Conservation (phyloP, 2,888 invertebrate genomes). For the Chorisops tibialis region DNA sequence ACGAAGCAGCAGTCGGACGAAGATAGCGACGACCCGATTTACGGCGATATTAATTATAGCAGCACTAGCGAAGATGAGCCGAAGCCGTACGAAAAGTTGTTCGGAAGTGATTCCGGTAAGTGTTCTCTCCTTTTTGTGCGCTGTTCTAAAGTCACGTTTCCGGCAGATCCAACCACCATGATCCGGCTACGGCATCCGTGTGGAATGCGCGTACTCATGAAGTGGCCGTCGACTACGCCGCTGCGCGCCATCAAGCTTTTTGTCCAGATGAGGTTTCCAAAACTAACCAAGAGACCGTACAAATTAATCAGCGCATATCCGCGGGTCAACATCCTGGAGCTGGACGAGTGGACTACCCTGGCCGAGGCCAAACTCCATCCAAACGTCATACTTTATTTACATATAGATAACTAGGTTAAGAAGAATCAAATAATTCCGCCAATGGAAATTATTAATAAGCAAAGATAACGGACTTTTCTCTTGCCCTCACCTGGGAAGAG, state of each 20-base stretch:
- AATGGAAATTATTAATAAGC: no score
- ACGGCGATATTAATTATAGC: neutral
- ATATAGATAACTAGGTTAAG: slow-evolving; percentile 47
- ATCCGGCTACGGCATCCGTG: slow-evolving; percentile 32
- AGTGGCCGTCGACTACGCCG: slow-evolving; percentile 50
- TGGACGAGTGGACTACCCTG: slow-evolving; percentile 44
- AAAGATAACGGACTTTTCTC: no score
- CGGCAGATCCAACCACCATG: slow-evolving; percentile 31
- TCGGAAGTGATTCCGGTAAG: slow-evolving; percentile 28
- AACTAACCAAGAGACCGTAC: slow-evolving; percentile 44
- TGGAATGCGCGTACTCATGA: slow-evolving; percentile 45
- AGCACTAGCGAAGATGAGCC: slow-evolving; percentile 33
- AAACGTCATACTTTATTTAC: slow-evolving; percentile 49
- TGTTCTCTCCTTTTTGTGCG: neutral
- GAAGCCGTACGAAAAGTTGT: slow-evolving; percentile 6
- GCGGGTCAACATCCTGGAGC: slow-evolving; percentile 44
- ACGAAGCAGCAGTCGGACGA: neutral
- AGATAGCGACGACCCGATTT: neutral
- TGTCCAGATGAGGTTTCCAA: slow-evolving; percentile 45
- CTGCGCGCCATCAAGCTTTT: slow-evolving; percentile 45
- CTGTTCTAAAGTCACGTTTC: neutral
- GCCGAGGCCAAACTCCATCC: slow-evolving; percentile 49
- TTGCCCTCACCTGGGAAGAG: no score
- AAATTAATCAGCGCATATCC: slow-evolving; percentile 50
- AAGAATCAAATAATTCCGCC: no score